Evolutionary conservation across 2,888 invertebrate species (phyloP), one percentile per base, ranked within the genome.

Genomic region (Oeneis ivallda): DNA sequence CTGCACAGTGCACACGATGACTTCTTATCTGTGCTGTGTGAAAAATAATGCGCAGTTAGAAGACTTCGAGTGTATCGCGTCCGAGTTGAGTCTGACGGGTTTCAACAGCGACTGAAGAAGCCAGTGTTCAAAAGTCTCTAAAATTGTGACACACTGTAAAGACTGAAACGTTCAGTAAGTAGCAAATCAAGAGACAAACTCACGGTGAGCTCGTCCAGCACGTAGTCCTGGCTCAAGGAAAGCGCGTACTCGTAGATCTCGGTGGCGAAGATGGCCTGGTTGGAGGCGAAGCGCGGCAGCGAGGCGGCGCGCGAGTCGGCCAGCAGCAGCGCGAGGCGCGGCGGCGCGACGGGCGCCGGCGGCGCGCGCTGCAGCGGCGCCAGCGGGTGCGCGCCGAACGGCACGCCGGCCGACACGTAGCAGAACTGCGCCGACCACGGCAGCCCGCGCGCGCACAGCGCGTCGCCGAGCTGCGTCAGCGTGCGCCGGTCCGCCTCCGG

Each of bases 161-260:
- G 13, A 4, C 43, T 15, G 43, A 5, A 41, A 41, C 13, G 13
- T 41, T 1, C 2, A 45, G 5, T n/a, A 11, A n/a, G n/a, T n/a
- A n/a, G n/a, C n/a, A n/a, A n/a, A n/a, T n/a, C n/a, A n/a, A n/a
- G n/a, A n/a, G n/a, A n/a, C 11, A 13, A 8, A 34, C 53, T 34
- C 76, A 96, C 95, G 93, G 96, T 96, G 76, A 97, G 93, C 77
- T 96, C 95, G 0, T 94, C 92, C 66, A 98, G 93, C 54, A 93
- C 93, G 81, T 95, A 96, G 62, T 94, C 93, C 26, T 94, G 93
- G 79, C 95, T 95, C 59, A 98, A 92, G 67, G 96, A 95, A 71
- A 96, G 93, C 5, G 98, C 98, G 84, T 98, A 99, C 86, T 98
- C 98, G 85, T 98, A 98, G 68, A 98, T 95, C 90, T 98, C 98